Evolutionary conservation across 2,888 invertebrate species (phyloP), one percentile per base, ranked within the genome.

Genomic region (Thymelicus sylvestris): DNA sequence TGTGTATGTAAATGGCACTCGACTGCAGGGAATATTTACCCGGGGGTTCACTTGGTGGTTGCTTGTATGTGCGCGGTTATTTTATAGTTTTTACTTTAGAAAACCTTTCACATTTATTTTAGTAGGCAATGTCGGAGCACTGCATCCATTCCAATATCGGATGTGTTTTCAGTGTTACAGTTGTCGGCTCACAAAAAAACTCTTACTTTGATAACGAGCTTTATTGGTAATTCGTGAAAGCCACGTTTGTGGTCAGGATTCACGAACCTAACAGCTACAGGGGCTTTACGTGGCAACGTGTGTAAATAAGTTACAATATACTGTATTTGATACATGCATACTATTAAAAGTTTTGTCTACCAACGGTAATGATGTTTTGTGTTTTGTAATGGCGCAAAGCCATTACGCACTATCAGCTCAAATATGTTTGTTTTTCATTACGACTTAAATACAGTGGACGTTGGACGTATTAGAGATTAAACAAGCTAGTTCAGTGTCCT

Each of bases 391-490:
- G 80, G 78, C 75, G 77, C 74, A 73, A 75, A 79, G 75, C 75
- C 83, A 86, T 86, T 89, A 86, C 75, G 77, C 73, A 76, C 77
- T 84, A 83, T 85, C 82, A 77, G 72, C 19, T 68, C 67, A 68
- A 76, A 62, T 76, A 78, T 81, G 80, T 82, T 81, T 80, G 79
- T 78, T 77, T 81, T 83, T 73, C 74, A 79, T 82, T 79, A 77
- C 75, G 71, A 79, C 79, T 77, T 78, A 76, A 81, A 81, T 76
- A 77, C 73, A 72, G 71, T 79, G 76, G 74, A 76, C 77, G 76
- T 80, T 78, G 81, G 74, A 81, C 83, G 76, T 81, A 79, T 82
- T 80, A 75, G 75, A 85, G 83, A 88, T 86, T 85, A 85, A 85
- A 83, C 80, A 80, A 85, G 81, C 73, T 82, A 83, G 82, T 83